Percentiles rank a stretch among this genome's conserved stretches.
Evolutionary conservation across 2,888 invertebrate genomes (phyloP).

Genomic region (Acronicta psi): DNA sequence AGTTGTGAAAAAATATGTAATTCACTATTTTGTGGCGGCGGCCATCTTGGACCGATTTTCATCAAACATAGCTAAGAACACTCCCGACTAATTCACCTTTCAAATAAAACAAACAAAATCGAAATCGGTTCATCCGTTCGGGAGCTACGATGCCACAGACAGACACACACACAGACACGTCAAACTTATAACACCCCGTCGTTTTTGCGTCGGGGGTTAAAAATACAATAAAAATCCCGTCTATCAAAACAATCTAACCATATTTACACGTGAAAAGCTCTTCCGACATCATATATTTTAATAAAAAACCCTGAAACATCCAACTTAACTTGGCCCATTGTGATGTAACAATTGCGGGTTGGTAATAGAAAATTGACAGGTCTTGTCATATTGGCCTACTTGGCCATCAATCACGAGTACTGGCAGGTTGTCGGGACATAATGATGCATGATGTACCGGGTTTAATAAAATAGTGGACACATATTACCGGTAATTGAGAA

Average conservation of each 20-base stretch:
- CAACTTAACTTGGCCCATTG: constrained; percentile 45
- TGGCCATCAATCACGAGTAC: constrained; percentile 49
- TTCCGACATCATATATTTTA: constrained; percentile 16
- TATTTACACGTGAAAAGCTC: constrained; percentile 20
- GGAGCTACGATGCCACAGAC: no score
- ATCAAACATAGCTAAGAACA: no score
- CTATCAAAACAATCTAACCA: constrained; percentile 1
- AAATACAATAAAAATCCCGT: not conserved
- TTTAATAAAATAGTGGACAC: constrained; percentile 51
- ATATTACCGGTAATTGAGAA: constrained; percentile 34
- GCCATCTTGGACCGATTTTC: no score
- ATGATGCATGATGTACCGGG: constrained; percentile 42
- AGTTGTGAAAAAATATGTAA: no score
- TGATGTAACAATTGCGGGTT: constrained; percentile 23
- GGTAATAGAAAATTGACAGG: constrained; percentile 46
- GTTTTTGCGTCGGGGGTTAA: no score
- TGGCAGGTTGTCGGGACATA: constrained; percentile 35
- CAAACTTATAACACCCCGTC: no score
- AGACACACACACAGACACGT: no score
- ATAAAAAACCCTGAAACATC: constrained; percentile 22
- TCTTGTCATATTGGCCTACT: constrained; percentile 48
- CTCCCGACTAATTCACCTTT: no score
- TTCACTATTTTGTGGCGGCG: no score
- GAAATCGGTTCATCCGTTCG: no score
- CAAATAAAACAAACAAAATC: no score